Evolutionary conservation across 2,113 vertebrate genomes (phyloP), one percentile per base, ranked within the genome.

Genomic region (Elgaria multicarinata): DNA sequence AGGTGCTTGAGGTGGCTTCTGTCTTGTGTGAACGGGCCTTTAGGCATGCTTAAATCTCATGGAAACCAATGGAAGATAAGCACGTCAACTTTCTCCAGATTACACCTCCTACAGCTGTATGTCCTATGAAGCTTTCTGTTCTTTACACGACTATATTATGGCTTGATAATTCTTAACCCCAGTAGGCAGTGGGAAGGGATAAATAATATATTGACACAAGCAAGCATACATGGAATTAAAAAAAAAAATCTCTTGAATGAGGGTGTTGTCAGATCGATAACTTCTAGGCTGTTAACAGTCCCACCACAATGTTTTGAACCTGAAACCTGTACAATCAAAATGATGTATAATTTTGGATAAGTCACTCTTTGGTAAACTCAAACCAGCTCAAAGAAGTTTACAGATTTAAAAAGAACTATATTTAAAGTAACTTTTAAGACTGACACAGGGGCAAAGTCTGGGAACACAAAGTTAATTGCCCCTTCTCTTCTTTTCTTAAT

Each of bases 321-420:
- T 96, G 97, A 97, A 89, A 97, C 95, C 93, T 96, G 96, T 96
- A 97, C 96, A 97, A 97, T 97, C 96, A 96, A 96, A 94, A 81
- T 42, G 92, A 96, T 96, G 95, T 93, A 92, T 95, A 96, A 96
- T 97, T 97, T 97, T 97, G 97, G 97, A 96, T 97, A 97, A 97
- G 96, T 97, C 97, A 97, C 96, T 98, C 97, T 97, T 98, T 98
- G 97, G 97, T 98, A 97, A 97, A 97, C 96, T 97, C 95, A 97
- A 97, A 97, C 97, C 97, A 95, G 95, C 94, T 93, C 36, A 93
- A 77, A 96, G 92, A 96, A 94, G 93, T 93, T 93, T 93, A 97
- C 92, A 96, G 92, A 89, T 90, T 22, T n/a, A 96, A 95, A 94
- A 96, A 96, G 77, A 96, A 94, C 92, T 91, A 93, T 89, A 92